Conservation (phyloP, 2,888 invertebrate genomes). For the Tricholauxania praeusta region DNA sequence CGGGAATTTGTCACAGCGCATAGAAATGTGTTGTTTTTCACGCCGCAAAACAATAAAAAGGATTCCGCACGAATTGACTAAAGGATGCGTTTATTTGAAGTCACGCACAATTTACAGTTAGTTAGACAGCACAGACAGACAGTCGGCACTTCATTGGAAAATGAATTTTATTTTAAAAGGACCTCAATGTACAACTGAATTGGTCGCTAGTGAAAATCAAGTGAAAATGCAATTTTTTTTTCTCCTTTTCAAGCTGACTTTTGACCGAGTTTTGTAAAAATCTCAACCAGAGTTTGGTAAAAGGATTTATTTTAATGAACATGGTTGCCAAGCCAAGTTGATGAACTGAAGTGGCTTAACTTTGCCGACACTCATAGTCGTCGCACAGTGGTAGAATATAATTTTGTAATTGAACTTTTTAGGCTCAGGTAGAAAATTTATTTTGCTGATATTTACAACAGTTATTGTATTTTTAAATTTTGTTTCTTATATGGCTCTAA, state of each 20-base stretch:
- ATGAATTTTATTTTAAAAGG: too few relatives aligned
- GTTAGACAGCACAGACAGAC: background rate
- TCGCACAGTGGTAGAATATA: background rate
- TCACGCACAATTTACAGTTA: slow-evolving; percentile 36
- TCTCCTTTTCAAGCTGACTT: too few relatives aligned
- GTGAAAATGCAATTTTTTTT: too few relatives aligned
- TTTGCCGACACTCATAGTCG: too few relatives aligned
- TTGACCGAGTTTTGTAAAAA: background rate
- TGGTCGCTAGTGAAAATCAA: background rate
- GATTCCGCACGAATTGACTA: slow-evolving; percentile 12
- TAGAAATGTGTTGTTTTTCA: slow-evolving; percentile 21
- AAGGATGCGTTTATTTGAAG: slow-evolving; percentile 24
- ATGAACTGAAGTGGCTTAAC: too few relatives aligned
- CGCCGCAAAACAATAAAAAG: slow-evolving; percentile 23
- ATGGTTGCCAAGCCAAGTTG: background rate
- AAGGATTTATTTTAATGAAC: background rate
- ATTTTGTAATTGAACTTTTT: background rate
- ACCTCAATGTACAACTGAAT: background rate
- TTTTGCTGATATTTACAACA: too few relatives aligned
- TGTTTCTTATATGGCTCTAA: too few relatives aligned
- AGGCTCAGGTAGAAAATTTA: too few relatives aligned
- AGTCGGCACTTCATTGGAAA: background rate
- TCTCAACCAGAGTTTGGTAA: background rate
- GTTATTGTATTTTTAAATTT: too few relatives aligned
- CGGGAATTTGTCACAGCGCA: slow-evolving; percentile 19